Conservation (phyloP, 2,797 vertebrate genomes). For the Kryptopterus vitreolus region DNA sequence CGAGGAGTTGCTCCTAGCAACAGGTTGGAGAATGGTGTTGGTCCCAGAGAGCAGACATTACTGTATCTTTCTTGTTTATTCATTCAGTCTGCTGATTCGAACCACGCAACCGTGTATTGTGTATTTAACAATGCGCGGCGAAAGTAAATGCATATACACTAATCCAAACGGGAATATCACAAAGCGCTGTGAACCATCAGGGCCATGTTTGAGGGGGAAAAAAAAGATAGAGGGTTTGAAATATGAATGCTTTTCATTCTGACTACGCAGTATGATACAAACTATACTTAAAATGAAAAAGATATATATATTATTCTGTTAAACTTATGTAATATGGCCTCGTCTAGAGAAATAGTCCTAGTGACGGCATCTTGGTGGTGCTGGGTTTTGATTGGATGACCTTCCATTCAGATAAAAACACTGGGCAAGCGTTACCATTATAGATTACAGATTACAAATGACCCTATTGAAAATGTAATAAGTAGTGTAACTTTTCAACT, state of each 20-base stretch:
- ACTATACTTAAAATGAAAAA: neutral
- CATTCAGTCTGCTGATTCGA: constrained; percentile 29
- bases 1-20: constrained; percentile 51
- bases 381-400: too few species aligned
- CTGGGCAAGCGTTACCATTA: too few species aligned
- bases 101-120: constrained; percentile 12
- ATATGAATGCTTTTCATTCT: neutral
- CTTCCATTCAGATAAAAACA: too few species aligned
- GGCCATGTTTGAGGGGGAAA: neutral
- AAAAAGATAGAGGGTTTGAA: neutral
- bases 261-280: neutral
- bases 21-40: constrained; percentile 37
- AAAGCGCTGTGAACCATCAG: too few species aligned
- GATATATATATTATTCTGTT: neutral
- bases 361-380: too few species aligned
- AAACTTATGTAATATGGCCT: neutral
- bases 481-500: too few species aligned
- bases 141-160: constrained; percentile 23
- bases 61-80: constrained; percentile 31
- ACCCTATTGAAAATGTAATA: too few species aligned
- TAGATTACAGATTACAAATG: too few species aligned
- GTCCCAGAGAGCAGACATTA: constrained; percentile 35
- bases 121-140: constrained; percentile 7
- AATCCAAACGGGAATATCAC: constrained; percentile 16
- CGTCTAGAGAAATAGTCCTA: too few species aligned